A percentile compares a stretch with the other conserved stretches of the same genome.
Evolutionary conservation across 1,140 invertebrate species (phyloP).

Genomic region (Drosophila bifasciata): DNA sequence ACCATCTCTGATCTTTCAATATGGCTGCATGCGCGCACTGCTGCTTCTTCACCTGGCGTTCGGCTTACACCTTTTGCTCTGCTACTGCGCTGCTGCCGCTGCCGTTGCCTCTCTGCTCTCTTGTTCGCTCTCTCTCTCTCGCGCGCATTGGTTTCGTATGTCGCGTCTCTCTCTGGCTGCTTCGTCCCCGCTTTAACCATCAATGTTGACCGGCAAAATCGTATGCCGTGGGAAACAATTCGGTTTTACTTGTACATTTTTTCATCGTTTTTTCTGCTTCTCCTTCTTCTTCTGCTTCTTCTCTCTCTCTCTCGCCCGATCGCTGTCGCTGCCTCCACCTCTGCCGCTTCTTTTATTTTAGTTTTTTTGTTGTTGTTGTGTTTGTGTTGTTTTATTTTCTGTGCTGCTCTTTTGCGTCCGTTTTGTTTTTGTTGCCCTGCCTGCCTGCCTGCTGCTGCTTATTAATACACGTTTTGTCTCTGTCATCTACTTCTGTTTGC

Average conservation of each 20-base stretch:
- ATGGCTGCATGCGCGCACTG: constrained; percentile 68
- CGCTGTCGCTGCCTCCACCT: constrained; percentile 19
- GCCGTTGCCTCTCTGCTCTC: constrained; percentile 31
- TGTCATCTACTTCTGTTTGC: constrained; percentile 26
- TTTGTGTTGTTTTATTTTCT: constrained; percentile 43
- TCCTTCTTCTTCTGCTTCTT: constrained; percentile 31
- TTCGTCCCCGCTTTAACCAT: constrained; percentile 64
- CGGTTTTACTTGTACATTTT: constrained; percentile 84
- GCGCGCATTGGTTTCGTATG: constrained; percentile 14
- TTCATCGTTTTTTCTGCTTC: constrained; percentile 69
- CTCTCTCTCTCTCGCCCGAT: constrained; percentile 13
- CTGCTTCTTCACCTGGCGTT: constrained; percentile 78
- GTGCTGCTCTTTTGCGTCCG: constrained; percentile 67
- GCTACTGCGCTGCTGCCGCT: constrained; percentile 28
- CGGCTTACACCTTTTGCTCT: constrained; percentile 74
- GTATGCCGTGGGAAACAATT: constrained; percentile 85
- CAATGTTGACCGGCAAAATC: constrained; percentile 84
- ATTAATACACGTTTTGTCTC: constrained; percentile 75
- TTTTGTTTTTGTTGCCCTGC: constrained; percentile 69
- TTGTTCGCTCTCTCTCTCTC: constrained; percentile 27
- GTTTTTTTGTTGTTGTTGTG: constrained; percentile 46
- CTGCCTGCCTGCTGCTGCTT: constrained; percentile 63
- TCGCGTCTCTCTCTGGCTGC: constrained; percentile 29
- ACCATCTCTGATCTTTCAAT: constrained; percentile 55
- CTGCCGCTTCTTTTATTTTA: constrained; percentile 37